Evolutionary conservation across 2,113 vertebrate genomes (phyloP), one percentile per base, ranked within the genome.

Genomic region (Python bivittatus): DNA sequence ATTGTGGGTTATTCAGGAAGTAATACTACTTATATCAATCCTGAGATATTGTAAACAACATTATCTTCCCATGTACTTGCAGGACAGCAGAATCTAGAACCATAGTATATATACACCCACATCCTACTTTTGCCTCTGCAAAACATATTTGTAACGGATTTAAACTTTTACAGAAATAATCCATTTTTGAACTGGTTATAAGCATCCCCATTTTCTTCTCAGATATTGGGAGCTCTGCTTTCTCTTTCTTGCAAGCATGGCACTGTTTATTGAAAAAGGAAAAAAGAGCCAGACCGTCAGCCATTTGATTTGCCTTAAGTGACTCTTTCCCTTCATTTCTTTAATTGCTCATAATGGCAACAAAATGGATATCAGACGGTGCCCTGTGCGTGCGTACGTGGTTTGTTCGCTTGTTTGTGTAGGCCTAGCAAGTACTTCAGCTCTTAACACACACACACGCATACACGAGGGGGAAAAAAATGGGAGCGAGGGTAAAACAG

Each of bases 381-480:
- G 84, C 68, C 93, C 29, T 90, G 60, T 17, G 83, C 22, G 38
- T 60, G 57, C 15, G 12, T 13, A 6, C 48, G 48, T 48, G 57
- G 10, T 44, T 85, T 2, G 38, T 85, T 85, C 13, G 44, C 93
- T 95, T 89, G 0, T 88, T 96, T 91, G 0, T 86, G 93, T 93
- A 91, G 95, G 84, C 56, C 8, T 64, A 53, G 92, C 86, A 93
- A 61, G 86, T 17, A 3, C 93, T 88, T 92, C 61, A 60, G 92
- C 89, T 87, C 91, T 38, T 58, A 87, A 33, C n/a, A 8, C n/a
- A 72, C 33, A 17, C 64, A 33, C 17, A 38, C 64, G 6, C 1
- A 42, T 6, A 8, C 20, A 57, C 2, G 11, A 25, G 48, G 44
- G 27, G 13, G 84, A n/a, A 56, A 6, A 61, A 60, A 27, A 1